Conservation (phyloP, 2,113 vertebrate species). For the Albula glossodonta region DNA sequence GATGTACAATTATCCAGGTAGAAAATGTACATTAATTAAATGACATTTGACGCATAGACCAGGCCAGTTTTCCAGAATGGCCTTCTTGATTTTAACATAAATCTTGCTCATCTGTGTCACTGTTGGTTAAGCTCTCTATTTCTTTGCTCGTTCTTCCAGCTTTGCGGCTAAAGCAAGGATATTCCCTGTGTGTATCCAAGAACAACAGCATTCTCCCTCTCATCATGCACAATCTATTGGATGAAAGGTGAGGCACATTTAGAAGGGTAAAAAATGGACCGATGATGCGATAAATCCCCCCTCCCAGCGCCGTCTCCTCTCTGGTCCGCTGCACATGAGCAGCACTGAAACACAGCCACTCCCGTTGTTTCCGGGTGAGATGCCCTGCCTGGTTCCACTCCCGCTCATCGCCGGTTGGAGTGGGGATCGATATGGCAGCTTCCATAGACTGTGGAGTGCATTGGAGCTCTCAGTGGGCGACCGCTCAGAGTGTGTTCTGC, state of each 20-base stretch:
- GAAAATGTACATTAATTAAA: not conserved
- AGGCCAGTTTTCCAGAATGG: not conserved
- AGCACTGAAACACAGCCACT: conserved; percentile 40
- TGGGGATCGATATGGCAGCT: conserved; percentile 20
- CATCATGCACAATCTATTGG: conserved; percentile 46
- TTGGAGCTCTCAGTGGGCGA: conserved; percentile 11
- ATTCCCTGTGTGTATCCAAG: not conserved
- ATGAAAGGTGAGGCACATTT: conserved; percentile 60
- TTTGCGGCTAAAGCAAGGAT: not conserved
- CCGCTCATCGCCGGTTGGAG: conserved; percentile 38
- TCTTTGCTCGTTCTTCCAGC: not conserved
- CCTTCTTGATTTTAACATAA: not conserved
- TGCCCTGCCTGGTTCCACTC: conserved; percentile 24
- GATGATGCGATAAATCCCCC: conserved; percentile 58
- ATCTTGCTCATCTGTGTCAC: not conserved
- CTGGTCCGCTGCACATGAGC: conserved; percentile 57
- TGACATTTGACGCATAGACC: not conserved
- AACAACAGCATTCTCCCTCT: conserved; percentile 9
- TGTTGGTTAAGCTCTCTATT: not conserved
- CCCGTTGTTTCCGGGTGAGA: conserved; percentile 63
- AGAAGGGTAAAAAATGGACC: conserved; percentile 62
- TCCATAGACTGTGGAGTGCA: conserved; percentile 9
- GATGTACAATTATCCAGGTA: no score
- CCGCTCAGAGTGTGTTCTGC: conserved; percentile 18
- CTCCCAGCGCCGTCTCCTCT: conserved; percentile 51